Conservation (phyloP, 2,888 invertebrate genomes). For the Conchocele bisecta region DNA sequence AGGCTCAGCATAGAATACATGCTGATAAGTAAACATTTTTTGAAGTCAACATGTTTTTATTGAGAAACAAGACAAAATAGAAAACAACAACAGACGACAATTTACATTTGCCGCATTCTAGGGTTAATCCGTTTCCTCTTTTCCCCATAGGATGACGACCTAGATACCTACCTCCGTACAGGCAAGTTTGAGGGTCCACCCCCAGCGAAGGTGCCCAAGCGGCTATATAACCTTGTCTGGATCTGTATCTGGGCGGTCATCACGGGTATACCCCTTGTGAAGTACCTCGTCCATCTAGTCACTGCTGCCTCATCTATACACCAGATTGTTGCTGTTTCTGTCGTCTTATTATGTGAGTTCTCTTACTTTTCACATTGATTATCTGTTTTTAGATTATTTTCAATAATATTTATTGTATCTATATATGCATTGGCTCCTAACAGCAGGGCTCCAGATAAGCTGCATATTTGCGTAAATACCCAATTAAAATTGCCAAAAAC, state of each 20-base stretch:
- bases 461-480: too few species aligned
- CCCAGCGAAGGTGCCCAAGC: constrained; percentile 62
- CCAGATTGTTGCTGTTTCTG: constrained; percentile 15
- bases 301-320: constrained; percentile 86
- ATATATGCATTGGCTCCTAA: too few species aligned
- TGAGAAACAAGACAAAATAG: too few species aligned
- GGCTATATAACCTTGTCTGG: constrained; percentile 75
- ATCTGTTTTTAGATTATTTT: background rate
- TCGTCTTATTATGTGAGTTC: constrained; percentile 41
- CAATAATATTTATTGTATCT: too few species aligned
- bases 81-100: too few species aligned
- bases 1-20: too few species aligned
- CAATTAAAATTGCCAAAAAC: too few species aligned
- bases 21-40: too few species aligned
- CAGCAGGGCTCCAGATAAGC: too few species aligned
- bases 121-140: too few species aligned
- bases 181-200: constrained; percentile 69
- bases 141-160: constrained; percentile 82
- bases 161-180: constrained; percentile 79
- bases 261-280: constrained; percentile 76
- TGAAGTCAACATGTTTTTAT: too few species aligned
- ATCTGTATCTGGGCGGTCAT: constrained; percentile 78
- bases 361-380: background rate
- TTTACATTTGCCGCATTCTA: too few species aligned
- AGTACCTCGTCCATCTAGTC: constrained; percentile 70